Percentiles rank a stretch among this genome's conserved stretches.
phyloP scores from a whole-genome alignment of 2,797 vertebrate species.

The Coregonus ussuriensis region DNA sequence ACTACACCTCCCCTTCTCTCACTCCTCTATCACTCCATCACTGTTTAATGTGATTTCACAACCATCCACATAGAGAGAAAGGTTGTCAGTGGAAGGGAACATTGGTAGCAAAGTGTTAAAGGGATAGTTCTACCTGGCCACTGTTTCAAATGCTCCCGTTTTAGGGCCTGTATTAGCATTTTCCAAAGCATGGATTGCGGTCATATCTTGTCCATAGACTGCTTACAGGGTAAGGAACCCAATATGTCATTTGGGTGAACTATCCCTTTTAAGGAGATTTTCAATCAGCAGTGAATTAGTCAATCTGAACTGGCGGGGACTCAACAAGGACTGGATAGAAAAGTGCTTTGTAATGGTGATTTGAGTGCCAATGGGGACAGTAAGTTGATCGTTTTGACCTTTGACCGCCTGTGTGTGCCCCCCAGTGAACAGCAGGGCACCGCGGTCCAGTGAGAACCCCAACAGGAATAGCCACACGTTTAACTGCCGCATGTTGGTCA shows the following conservation, averaged over 20 bases:
- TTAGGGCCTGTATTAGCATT: no score
- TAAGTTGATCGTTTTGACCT: background rate
- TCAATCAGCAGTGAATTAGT: background rate
- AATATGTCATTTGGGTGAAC: background rate
- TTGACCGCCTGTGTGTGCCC: background rate
- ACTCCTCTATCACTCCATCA: background rate
- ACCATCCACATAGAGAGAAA: no score
- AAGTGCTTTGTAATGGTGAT: background rate
- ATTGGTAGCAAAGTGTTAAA: no score
- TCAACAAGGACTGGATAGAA: background rate
- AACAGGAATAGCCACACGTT: conserved; percentile 95
- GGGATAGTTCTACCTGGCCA: no score
- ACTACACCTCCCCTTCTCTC: background rate
- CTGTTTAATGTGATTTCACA: no score
- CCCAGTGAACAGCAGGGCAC: conserved; percentile 84
- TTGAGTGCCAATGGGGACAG: background rate
- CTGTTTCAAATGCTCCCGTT: no score
- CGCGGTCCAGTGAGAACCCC: conserved; percentile 84
- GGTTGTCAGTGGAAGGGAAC: no score
- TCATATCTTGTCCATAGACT: no score
- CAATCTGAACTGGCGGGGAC: background rate
- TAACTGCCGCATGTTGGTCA: conserved; percentile 94
- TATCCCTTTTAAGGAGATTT: background rate
- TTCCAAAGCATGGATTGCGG: no score
- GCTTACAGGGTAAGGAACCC: no score